Conservation (phyloP, 1,140 invertebrate species). For the Rhyzopertha dominica region DNA sequence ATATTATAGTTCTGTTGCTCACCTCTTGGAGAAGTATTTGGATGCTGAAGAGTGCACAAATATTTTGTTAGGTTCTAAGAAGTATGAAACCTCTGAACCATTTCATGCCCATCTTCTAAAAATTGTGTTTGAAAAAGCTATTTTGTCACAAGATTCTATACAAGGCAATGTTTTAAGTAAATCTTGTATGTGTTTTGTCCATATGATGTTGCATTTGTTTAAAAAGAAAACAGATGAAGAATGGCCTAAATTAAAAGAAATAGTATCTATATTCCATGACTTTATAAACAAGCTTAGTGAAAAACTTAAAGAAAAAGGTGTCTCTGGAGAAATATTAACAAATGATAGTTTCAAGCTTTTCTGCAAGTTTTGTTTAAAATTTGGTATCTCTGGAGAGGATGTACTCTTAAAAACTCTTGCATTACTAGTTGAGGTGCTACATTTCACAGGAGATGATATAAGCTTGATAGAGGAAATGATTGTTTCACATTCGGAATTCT, state of each 20-base stretch:
- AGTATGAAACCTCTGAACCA: slow-evolving; percentile 53
- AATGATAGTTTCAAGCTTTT: slow-evolving; percentile 61
- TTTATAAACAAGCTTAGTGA: slow-evolving; percentile 37
- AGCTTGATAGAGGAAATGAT: slow-evolving; percentile 64
- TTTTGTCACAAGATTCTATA: slow-evolving; percentile 17
- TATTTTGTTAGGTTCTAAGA: slow-evolving; percentile 52
- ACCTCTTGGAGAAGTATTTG: slow-evolving; percentile 53
- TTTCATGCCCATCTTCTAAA: slow-evolving; percentile 53
- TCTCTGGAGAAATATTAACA: slow-evolving; percentile 48
- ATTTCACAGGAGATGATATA: slow-evolving; percentile 47
- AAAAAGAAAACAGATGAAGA: slow-evolving; percentile 34
- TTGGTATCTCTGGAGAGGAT: slow-evolving; percentile 52
- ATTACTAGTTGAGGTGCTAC: slow-evolving; percentile 51
- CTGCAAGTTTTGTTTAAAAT: slow-evolving; percentile 59
- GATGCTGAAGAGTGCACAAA: slow-evolving; percentile 50
- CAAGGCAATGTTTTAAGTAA: slow-evolving; percentile 24
- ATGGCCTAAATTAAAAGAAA: slow-evolving; percentile 43
- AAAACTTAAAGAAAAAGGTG: slow-evolving; percentile 37
- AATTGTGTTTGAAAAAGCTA: slow-evolving; percentile 50
- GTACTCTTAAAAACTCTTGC: slow-evolving; percentile 53
- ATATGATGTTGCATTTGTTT: slow-evolving; percentile 44
- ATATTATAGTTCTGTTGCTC: slow-evolving; percentile 48
- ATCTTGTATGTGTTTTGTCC: slow-evolving; percentile 35
- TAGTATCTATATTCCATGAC: slow-evolving; percentile 44
- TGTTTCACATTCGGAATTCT: slow-evolving; percentile 68